Conservation (phyloP, 2,113 vertebrate species). For the Ptyas mucosa region DNA sequence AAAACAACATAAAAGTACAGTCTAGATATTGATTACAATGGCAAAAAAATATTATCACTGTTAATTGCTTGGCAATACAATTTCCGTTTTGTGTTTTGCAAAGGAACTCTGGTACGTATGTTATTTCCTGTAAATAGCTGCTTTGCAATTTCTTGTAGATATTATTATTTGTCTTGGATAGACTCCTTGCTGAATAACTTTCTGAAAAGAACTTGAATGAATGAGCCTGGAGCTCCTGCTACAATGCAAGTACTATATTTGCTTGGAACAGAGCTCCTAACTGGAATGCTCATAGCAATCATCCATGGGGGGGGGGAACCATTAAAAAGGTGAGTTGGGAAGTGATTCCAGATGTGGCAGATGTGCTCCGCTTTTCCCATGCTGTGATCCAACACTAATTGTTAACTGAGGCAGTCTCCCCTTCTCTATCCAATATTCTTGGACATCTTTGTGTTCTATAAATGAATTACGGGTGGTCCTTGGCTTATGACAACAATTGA, state of each 20-base stretch:
- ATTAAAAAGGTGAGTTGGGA: conserved; percentile 24
- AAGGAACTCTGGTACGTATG: neutral
- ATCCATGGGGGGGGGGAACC: neutral
- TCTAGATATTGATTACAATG: neutral
- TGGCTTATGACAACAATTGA: neutral
- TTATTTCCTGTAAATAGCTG: conserved; percentile 3
- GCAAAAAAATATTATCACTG: neutral
- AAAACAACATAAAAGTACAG: neutral
- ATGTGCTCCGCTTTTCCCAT: neutral
- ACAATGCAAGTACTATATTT: conserved; percentile 4
- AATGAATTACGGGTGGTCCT: conserved; percentile 14
- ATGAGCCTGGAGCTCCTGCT: neutral
- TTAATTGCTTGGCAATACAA: neutral
- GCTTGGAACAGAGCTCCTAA: neutral
- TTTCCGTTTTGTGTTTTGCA: neutral
- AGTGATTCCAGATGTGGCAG: conserved; percentile 29
- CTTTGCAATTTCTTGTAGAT: neutral
- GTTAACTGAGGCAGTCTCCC: neutral
- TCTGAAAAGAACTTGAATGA: conserved; percentile 23
- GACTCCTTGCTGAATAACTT: conserved; percentile 1
- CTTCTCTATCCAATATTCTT: neutral
- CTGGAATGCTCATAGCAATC: conserved; percentile 5
- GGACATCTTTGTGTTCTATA: neutral
- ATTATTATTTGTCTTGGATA: neutral
- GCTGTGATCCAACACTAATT: conserved; percentile 6